phyloP scores from a whole-genome alignment of 1,140 invertebrate species.

The Aphaenogaster rudis region DNA sequence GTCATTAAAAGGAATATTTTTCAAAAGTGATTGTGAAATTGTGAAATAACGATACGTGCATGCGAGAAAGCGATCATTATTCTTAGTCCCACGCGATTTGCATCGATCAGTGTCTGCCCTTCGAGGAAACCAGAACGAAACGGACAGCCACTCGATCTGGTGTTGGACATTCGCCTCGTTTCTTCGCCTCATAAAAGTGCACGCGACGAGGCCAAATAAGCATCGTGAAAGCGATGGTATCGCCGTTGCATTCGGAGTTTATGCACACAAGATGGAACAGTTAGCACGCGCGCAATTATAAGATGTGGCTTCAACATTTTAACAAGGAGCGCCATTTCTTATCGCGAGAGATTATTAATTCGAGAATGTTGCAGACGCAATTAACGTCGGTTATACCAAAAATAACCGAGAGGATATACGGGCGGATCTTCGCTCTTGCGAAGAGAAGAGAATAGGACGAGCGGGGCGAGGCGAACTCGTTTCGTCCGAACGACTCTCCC shows the following conservation, averaged over 20 bases:
- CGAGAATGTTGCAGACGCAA: conserved; percentile 3
- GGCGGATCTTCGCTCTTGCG: conserved; percentile 5
- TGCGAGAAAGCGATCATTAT: conserved; percentile 60
- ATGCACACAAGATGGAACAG: not conserved
- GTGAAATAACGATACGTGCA: conserved; percentile 49
- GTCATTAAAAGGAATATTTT: conserved; percentile 27
- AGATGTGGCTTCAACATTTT: not conserved
- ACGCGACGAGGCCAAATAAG: conserved; percentile 1
- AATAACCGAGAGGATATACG: not conserved
- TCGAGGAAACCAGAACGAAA: conserved; percentile 27
- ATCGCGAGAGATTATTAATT: conserved; percentile 20
- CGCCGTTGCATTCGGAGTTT: not conserved
- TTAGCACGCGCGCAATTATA: conserved; percentile 16
- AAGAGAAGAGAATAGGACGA: not conserved
- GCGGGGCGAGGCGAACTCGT: not conserved
- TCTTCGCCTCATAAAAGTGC: conserved; percentile 16
- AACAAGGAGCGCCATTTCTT: not conserved
- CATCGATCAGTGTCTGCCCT: conserved; percentile 28
- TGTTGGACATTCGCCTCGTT: not conserved
- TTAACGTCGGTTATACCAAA: not conserved
- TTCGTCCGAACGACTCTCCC: not conserved
- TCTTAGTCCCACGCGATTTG: conserved; percentile 24
- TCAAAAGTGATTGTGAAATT: conserved; percentile 22
- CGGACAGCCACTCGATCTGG: not conserved
- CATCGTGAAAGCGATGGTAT: conserved; percentile 8